Base-by-base conservation (phyloP, 2,888 invertebrate genomes). In the Macroteleia sp. region DNA sequence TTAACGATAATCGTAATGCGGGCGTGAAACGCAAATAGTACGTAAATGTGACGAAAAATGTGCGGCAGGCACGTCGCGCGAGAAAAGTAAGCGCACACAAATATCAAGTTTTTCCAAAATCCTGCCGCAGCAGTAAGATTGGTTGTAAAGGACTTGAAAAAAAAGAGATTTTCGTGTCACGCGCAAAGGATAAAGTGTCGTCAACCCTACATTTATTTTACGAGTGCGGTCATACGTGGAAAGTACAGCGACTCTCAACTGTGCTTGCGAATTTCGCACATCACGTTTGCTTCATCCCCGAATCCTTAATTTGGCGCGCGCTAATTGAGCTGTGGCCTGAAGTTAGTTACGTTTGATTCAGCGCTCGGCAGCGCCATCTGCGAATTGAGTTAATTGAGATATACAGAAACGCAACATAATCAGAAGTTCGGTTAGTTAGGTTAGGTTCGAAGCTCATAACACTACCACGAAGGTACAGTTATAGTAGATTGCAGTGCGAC, bases 1-100 rank as follows among this genome's bases (percentile, higher is more conserved):
- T 81, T 78, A 77, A 81, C 79, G 76, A 81, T 81, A 79, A 78
- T 46, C 73, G 70, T 67, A 75, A 78, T 69, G 61, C 61, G 39
- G 28, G 66, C 59, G 50, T 46, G 69, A 46, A 56, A 57, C 67
- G 41, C 48, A 67, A 67, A 67, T 57, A 57, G 32, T 39, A 46
- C 39, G 48, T 54, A 67, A 71, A 61, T 20, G 46, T 32, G 62
- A 61, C 56, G 62, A 62, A 54, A 62, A 62, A 54, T 66, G 56
- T 36, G 36, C 44, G 62, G 56, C 36, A 34, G 46, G 25, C 28
- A 50, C 22, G 34, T 36, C 34, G 19, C 22, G 56, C 19, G 20
- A 44, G 17, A 32, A 22, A 42, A 57, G 62, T 16, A 62, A 50
- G 62, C 34, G 73, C 32, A 36, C 20, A 9, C 16, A 54, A 42